Percentiles rank a stretch among this genome's conserved stretches.
These are phyloP conservation scores for Eptesicus fuscus DNA, from an alignment of 2,113 vertebrate species.

Conservation along the genomic window DNA sequence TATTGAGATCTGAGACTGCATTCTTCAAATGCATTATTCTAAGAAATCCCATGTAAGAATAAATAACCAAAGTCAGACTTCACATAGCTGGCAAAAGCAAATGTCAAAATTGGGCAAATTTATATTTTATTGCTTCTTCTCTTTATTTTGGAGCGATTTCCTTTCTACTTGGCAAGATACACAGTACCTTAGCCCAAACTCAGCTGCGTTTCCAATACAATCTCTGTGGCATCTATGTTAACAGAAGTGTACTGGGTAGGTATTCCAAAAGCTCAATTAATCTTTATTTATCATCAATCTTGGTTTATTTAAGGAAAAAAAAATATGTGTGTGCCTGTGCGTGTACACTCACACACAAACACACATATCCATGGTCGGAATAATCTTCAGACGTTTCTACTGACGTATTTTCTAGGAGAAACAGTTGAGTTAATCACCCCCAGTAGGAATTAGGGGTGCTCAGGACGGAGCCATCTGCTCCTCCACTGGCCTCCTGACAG, in stretches of 20 bases:
- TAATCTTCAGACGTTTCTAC: constrained; percentile 10
- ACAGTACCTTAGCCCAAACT: neutral
- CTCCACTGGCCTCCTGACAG: constrained; percentile 68
- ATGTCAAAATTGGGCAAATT: constrained; percentile 49
- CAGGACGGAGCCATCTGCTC: constrained; percentile 62
- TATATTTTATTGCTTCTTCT: constrained; percentile 44
- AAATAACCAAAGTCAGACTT: constrained; percentile 35
- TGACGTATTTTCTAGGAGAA: constrained; percentile 56
- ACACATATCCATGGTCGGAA: neutral
- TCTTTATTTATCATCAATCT: neutral
- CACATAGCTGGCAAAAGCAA: constrained; percentile 48
- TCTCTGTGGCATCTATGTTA: constrained; percentile 8
- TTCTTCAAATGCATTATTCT: constrained; percentile 34
- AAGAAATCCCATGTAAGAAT: neutral
- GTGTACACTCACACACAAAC: neutral
- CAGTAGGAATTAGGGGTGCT: constrained; percentile 74
- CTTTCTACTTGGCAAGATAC: constrained; percentile 22
- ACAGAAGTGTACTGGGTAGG: neutral
- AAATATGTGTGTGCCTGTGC: neutral
- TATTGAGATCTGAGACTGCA: constrained; percentile 1
- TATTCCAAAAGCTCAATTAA: neutral
- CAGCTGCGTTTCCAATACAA: neutral
- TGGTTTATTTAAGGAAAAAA: neutral
- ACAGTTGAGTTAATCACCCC: constrained; percentile 70
- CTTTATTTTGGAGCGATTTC: constrained; percentile 61